These are phyloP conservation scores for Auanema freiburgensis DNA, from an alignment of 2,888 invertebrate species.

Conservation along the genomic window DNA sequence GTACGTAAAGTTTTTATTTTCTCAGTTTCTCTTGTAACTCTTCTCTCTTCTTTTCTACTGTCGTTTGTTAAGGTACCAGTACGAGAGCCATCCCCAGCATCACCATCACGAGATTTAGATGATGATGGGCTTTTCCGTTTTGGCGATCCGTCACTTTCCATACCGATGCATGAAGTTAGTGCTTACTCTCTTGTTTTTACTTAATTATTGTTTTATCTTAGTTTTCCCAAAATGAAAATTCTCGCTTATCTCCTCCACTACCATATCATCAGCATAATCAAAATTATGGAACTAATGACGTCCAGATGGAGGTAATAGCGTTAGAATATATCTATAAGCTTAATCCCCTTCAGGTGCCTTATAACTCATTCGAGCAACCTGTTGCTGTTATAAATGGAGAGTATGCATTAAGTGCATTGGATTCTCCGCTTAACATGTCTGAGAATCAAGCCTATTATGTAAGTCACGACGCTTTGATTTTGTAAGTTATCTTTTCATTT, in stretches of 20 bases:
- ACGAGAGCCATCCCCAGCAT: slow-evolving; percentile 8
- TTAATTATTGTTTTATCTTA: background rate
- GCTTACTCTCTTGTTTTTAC: background rate
- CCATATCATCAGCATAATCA: slow-evolving; percentile 7
- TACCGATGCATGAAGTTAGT: slow-evolving; percentile 18
- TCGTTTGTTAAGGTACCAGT: slow-evolving; percentile 10
- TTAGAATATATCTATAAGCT: too few species aligned
- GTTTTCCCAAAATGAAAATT: slow-evolving; percentile 4
- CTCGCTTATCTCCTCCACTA: slow-evolving; percentile 8
- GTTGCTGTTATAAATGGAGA: slow-evolving; percentile 20
- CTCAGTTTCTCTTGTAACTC: background rate
- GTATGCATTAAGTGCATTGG: background rate
- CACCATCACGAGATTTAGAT: slow-evolving; percentile 13
- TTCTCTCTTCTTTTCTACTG: background rate
- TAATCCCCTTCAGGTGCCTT: slow-evolving; percentile 1
- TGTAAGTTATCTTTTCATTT: slow-evolving; percentile 1
- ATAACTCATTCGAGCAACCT: slow-evolving; percentile 22
- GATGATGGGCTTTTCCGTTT: slow-evolving; percentile 1
- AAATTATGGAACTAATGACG: too few species aligned
- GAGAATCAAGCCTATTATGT: too few species aligned
- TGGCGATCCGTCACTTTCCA: slow-evolving; percentile 16
- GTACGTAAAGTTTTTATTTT: background rate
- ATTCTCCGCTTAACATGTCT: too few species aligned
- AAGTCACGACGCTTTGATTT: too few species aligned
- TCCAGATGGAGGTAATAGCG: too few species aligned